Percentiles rank a stretch among this genome's conserved stretches.
phyloP scores from a whole-genome alignment of 2,888 invertebrate species.

The Dasysyrphus albostriatus region DNA sequence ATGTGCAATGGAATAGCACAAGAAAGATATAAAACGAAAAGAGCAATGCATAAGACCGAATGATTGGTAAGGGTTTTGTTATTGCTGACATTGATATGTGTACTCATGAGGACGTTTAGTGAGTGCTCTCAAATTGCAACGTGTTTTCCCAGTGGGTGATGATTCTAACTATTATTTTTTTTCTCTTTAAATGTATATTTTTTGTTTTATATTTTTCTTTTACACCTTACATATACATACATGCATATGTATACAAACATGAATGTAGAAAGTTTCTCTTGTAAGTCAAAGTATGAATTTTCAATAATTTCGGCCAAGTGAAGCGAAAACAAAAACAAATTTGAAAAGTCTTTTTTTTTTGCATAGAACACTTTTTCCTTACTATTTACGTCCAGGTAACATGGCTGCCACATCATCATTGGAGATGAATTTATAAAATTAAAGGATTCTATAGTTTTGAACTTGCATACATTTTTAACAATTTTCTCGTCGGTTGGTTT shows the following conservation, averaged over 20 bases:
- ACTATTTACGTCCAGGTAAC: conserved; percentile 37
- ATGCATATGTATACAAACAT: too few relatives aligned
- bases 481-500: conserved; percentile 59
- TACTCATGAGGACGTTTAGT: conserved; percentile 57
- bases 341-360: conserved; percentile 5
- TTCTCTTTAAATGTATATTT: background rate
- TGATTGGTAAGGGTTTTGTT: conserved; percentile 38
- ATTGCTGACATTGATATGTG: conserved; percentile 68
- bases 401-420: conserved; percentile 16
- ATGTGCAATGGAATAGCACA: background rate
- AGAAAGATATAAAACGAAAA: conserved; percentile 2
- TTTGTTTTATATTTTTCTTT: background rate
- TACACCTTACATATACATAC: too few relatives aligned
- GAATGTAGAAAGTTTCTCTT: conserved; percentile 19
- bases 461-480: conserved; percentile 71
- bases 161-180: background rate
- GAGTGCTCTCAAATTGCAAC: conserved; percentile 42
- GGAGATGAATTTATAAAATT: background rate
- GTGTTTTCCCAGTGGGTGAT: conserved; percentile 5
- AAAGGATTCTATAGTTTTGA: conserved; percentile 54
- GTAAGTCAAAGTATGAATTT: conserved; percentile 26
- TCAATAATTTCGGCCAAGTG: conserved; percentile 57
- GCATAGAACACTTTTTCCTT: background rate
- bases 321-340: conserved; percentile 21
- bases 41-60: conserved; percentile 18